Evolutionary conservation across 2,797 vertebrate genomes (phyloP).

Genomic region (Scolopax rusticola): DNA sequence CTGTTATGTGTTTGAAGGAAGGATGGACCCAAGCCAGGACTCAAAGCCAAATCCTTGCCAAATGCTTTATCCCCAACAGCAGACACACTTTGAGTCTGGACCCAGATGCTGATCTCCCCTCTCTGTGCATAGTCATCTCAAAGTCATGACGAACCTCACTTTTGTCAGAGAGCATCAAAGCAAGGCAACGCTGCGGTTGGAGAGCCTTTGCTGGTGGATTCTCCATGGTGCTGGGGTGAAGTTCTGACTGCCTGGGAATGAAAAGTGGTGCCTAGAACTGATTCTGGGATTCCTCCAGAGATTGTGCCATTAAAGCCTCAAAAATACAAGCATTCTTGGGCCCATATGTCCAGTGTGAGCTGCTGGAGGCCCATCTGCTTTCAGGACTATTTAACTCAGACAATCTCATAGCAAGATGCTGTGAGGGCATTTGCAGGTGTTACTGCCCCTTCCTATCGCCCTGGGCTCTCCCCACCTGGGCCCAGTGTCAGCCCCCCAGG

Average conservation of each 20-base stretch:
- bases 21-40: neutral
- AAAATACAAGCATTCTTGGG: neutral
- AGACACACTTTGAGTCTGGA: neutral
- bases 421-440: neutral
- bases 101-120: neutral
- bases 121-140: neutral
- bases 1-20: neutral
- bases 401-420: neutral
- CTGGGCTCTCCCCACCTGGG: fast-evolving
- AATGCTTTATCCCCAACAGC: neutral
- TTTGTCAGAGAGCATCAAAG: neutral
- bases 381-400: neutral
- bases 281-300: neutral
- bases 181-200: fast-evolving
- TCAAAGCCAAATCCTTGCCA: neutral
- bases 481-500: fast-evolving
- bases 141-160: neutral
- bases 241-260: neutral
- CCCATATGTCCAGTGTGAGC: fast-evolving
- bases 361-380: neutral
- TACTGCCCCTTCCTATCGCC: fast-evolving
- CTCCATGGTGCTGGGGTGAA: neutral
- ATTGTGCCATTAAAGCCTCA: neutral
- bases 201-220: neutral
- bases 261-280: neutral